Evolutionary conservation across 2,797 vertebrate species (phyloP).

Genomic region (Gymnoscopelus braueri): DNA sequence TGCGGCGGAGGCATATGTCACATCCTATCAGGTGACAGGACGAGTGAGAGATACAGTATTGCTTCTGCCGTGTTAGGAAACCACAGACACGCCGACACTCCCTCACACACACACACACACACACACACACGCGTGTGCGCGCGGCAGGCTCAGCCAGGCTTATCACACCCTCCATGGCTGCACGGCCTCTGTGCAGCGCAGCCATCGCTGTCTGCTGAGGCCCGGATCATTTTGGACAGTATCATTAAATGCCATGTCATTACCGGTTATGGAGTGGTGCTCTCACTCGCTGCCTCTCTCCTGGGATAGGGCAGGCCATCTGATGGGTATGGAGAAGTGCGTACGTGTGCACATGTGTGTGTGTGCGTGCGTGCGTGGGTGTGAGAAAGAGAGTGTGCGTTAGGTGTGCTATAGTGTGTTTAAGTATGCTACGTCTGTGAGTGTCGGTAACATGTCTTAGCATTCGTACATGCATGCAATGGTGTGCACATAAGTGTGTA

Average conservation of each 20-base stretch:
- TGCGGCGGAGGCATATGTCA: constrained; percentile 88
- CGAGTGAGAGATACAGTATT: constrained; percentile 86
- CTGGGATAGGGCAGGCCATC: constrained; percentile 68
- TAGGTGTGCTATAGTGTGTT: no score
- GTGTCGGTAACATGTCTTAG: constrained; percentile 1
- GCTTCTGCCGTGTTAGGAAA: constrained; percentile 69
- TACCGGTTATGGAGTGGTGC: constrained; percentile 95
- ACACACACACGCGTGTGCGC: background rate
- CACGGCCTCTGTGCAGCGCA: constrained; percentile 74
- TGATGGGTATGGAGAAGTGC: constrained; percentile 60
- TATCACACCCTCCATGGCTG: constrained; percentile 85
- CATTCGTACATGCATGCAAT: no score
- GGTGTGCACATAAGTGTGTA: constrained; percentile 50
- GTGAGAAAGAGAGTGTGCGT: constrained; percentile 13
- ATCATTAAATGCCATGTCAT: constrained; percentile 99
- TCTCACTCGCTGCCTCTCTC: constrained; percentile 78
- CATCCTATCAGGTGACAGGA: constrained; percentile 92
- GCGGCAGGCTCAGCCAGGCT: constrained; percentile 85
- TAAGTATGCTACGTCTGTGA: constrained; percentile 40
- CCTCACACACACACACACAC: constrained; percentile 12
- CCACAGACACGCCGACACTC: constrained; percentile 26
- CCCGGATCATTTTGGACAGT: constrained; percentile 98
- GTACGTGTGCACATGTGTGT: constrained; percentile 1
- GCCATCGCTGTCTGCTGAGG: constrained; percentile 90
- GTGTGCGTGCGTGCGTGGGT: constrained; percentile 7